Percentiles rank a stretch among this genome's conserved stretches.
Conservation (phyloP, 2,113 vertebrate genomes). For the Hyaena hyaena region DNA sequence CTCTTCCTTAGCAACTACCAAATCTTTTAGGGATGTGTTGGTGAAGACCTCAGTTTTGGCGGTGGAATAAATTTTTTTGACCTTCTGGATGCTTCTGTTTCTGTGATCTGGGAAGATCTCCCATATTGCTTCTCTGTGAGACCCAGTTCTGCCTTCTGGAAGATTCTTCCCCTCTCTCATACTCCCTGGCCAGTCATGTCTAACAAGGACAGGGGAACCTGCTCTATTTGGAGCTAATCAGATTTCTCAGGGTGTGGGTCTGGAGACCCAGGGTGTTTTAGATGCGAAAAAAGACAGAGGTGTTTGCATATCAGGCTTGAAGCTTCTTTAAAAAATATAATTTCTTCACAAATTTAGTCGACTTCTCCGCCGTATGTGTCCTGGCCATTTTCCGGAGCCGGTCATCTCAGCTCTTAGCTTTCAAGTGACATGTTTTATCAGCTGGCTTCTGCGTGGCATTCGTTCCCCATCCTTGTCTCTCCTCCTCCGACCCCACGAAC, state of each 20-base stretch:
- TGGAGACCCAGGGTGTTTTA: neutral
- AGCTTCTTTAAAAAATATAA: neutral
- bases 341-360: neutral
- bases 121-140: neutral
- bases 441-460: neutral
- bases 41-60: neutral
- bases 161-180: accelerated
- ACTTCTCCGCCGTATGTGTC: neutral
- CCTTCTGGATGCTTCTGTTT: neutral
- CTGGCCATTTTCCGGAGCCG: neutral
- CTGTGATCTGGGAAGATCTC: too few species aligned
- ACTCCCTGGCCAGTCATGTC: neutral
- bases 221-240: neutral
- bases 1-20: neutral
- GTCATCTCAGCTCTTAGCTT: neutral
- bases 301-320: neutral
- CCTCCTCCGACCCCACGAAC: accelerated
- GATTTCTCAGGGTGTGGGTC: neutral
- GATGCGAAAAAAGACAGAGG: neutral
- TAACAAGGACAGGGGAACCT: neutral
- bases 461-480: neutral
- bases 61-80: neutral
- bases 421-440: neutral
- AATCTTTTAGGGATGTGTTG: neutral
- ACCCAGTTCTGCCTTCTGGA: neutral